Conservation (phyloP, 2,797 vertebrate genomes). For the Pseudocheirus occidentalis region DNA sequence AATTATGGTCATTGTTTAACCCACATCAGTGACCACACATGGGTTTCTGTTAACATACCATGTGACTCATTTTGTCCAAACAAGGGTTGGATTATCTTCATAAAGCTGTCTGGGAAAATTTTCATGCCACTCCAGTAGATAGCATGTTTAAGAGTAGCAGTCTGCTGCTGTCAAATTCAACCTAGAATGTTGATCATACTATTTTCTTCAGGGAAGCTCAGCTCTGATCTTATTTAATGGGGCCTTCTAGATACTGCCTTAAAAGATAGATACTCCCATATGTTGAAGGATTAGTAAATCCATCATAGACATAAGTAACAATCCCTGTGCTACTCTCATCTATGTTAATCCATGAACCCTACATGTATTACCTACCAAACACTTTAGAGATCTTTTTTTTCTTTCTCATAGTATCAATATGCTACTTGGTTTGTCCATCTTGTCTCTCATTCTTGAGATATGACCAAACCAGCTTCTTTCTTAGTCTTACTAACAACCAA, state of each 20-base stretch:
- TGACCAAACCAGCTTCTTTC: too few species aligned
- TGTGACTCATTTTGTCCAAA: constrained; percentile 18
- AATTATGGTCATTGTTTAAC: constrained; percentile 55
- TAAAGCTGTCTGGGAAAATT: constrained; percentile 32
- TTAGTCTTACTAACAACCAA: too few species aligned
- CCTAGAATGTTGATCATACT: constrained; percentile 1
- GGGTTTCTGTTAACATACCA: constrained; percentile 63
- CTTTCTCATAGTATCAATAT: not conserved
- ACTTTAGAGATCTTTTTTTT: not conserved
- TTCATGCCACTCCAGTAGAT: not conserved
- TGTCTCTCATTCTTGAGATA: too few species aligned
- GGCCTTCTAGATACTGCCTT: constrained; percentile 12
- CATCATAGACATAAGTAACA: not conserved
- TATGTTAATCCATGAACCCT: not conserved
- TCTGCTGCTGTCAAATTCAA: not conserved
- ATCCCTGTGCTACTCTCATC: not conserved
- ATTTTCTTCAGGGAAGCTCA: not conserved
- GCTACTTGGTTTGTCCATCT: too few species aligned
- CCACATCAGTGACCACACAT: constrained; percentile 45
- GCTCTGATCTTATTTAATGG: not conserved
- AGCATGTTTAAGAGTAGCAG: not conserved
- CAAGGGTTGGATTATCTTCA: constrained; percentile 43
- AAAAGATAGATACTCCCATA: not conserved
- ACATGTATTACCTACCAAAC: not conserved
- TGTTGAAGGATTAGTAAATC: not conserved